Conservation (phyloP, 2,888 invertebrate species). For the Balanococcus diminutus region DNA sequence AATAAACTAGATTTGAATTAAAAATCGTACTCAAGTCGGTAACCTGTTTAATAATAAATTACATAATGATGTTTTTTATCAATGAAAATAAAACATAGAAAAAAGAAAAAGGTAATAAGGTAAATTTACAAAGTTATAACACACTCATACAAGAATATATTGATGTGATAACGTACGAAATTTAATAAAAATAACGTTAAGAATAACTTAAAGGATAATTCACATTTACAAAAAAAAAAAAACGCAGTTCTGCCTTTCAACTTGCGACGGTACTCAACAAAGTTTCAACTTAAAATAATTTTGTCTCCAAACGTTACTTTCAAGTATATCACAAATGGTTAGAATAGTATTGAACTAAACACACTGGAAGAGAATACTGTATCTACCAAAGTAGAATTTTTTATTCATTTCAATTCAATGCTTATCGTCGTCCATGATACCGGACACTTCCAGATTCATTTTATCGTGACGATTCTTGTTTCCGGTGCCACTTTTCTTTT, state of each 20-base stretch:
- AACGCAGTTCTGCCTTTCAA: conserved; percentile 36
- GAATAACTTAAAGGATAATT: not conserved
- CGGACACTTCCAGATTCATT: conserved; percentile 5
- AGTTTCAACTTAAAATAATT: conserved; percentile 24
- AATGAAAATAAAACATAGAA: conserved; percentile 23
- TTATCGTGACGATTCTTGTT: conserved; percentile 18
- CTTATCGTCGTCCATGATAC: conserved; percentile 10
- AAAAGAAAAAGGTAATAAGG: not conserved
- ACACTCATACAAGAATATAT: not conserved
- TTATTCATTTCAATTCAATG: not conserved
- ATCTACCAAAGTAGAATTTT: not conserved
- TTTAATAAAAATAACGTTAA: conserved; percentile 19
- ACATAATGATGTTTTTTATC: not conserved
- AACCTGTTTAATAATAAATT: conserved; percentile 8
- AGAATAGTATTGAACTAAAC: conserved; percentile 38
- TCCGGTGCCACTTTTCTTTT: not conserved
- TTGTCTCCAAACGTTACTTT: conserved; percentile 26
- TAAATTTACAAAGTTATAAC: conserved; percentile 34
- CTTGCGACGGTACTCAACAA: conserved; percentile 15
- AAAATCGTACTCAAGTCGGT: not conserved
- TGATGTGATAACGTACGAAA: conserved; percentile 18
- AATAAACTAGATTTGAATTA: not conserved
- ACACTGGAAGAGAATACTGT: conserved; percentile 35
- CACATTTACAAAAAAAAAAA: conserved; percentile 2
- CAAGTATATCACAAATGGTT: conserved; percentile 34